These are phyloP conservation scores for Conops quadrifasciatus DNA, from an alignment of 2,888 invertebrate species.

Conservation along the genomic window DNA sequence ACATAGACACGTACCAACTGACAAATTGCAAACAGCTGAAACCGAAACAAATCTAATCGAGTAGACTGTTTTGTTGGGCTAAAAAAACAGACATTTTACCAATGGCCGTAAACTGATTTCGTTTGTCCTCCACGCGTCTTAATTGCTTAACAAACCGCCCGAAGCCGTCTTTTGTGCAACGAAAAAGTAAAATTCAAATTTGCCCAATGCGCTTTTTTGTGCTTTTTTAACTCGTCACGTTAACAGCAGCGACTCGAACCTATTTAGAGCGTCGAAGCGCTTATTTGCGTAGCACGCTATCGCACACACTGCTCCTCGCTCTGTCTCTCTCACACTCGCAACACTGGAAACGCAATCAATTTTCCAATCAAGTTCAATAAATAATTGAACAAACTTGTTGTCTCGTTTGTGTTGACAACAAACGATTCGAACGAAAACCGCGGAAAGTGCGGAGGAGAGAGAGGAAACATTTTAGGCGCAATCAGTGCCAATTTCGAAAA, in stretches of 20 bases:
- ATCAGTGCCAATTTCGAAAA: not conserved
- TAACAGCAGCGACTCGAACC: not conserved
- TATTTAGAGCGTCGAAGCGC: not conserved
- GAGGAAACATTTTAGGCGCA: not conserved
- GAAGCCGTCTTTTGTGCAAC: too few relatives aligned
- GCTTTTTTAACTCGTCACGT: not conserved
- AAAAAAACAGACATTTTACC: too few relatives aligned
- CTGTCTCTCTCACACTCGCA: not conserved
- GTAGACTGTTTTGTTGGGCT: too few relatives aligned
- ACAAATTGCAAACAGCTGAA: too few relatives aligned
- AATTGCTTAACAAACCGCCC: too few relatives aligned
- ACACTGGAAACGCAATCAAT: constrained; percentile 28
- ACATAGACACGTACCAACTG: too few relatives aligned
- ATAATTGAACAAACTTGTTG: constrained; percentile 27
- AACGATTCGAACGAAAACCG: not conserved
- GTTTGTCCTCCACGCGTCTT: too few relatives aligned
- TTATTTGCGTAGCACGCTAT: not conserved
- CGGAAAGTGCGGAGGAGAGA: not conserved
- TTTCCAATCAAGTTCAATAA: constrained; percentile 34
- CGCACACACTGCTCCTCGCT: not conserved
- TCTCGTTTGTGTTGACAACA: not conserved
- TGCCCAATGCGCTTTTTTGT: not conserved
- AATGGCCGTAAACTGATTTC: too few relatives aligned
- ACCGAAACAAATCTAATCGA: too few relatives aligned
- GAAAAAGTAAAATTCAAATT: not conserved